phyloP scores from a whole-genome alignment of 2,888 invertebrate genomes.

The Epirrita christyi region DNA sequence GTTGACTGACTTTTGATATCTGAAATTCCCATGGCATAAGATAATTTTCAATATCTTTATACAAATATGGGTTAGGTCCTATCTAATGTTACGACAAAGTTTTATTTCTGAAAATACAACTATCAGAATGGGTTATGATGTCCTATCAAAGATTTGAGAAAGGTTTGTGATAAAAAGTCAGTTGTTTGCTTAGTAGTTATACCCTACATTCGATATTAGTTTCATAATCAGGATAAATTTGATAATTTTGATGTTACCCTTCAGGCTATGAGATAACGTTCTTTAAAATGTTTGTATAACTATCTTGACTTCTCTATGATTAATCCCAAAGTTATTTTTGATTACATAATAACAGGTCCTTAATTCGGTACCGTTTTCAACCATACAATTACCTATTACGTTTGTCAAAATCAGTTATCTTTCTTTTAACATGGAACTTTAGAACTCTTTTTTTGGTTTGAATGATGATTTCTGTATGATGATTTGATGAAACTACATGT shows the following conservation, averaged over 20 bases:
- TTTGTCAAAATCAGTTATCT: slow-evolving; percentile 43
- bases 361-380: slow-evolving; percentile 49
- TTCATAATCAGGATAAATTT: background rate
- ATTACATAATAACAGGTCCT: slow-evolving; percentile 63
- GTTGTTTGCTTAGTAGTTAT: background rate
- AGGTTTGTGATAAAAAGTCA: too few relatives aligned
- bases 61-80: too few relatives aligned
- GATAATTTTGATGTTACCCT: slow-evolving; percentile 48
- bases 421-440: slow-evolving; percentile 12
- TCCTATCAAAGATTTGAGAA: too few relatives aligned
- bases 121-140: too few relatives aligned
- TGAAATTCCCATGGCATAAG: background rate
- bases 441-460: slow-evolving; percentile 10
- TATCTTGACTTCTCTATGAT: slow-evolving; percentile 61
- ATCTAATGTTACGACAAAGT: too few relatives aligned
- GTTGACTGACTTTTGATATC: slow-evolving; percentile 24
- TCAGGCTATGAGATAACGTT: slow-evolving; percentile 48
- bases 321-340: slow-evolving; percentile 68
- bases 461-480: slow-evolving; percentile 2
- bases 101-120: too few relatives aligned
- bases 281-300: slow-evolving; percentile 38
- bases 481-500: slow-evolving; percentile 4
- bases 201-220: background rate
- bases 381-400: slow-evolving; percentile 16
- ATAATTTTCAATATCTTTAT: background rate